Base-by-base conservation (phyloP, 1,140 invertebrate genomes). In the Drosophila parabipectinata region DNA sequence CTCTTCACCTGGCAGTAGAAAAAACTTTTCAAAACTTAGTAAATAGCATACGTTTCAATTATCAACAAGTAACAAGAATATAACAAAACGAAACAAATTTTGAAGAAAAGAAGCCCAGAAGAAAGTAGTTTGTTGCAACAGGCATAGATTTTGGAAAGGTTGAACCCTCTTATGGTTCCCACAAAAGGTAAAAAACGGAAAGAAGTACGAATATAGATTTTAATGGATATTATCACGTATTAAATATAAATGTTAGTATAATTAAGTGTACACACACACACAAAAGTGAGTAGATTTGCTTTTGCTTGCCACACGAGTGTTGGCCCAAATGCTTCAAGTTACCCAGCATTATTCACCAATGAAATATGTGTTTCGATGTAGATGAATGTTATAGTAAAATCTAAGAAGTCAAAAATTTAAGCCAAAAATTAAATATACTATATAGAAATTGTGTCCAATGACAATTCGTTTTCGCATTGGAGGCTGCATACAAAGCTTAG, bases 261-360 rank as follows among this genome's bases (percentile, higher is more conserved):
- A 32, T 12, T 52, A 67, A 15, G 47, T 18, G 63, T 67, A 67
- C 18, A 41, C 34, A 18, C 30, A 34, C 63, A 67, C 18, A 41
- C 34, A 21, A 15, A 34, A 15, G 18, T 10, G 55, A 34, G 14
- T 21, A 28, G 12, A 64, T 28, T 30, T 18, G 15, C 66, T 85
- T 85, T 85, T 75, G 82, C 82, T 87, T 77, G 81, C 62, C 82
- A 87, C 82, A 52, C 59, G 58, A 56, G 81, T 30, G 52, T 41
- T 21, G 47, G 39, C 50, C 45, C 5, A 28, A 48, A 50, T 28
- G 41, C 64, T 55, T 51, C n/a, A 32, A 12, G 48, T 53, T 53
- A 32, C 39, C 9, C 32, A 54, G 37, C 44, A 56, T 30, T 54
- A 73, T 45, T 48, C 34, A 57, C 32, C 41, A 37, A 37, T 8